Evolutionary conservation across 2,888 invertebrate species (phyloP).

Genomic region (Sesamia inferens): DNA sequence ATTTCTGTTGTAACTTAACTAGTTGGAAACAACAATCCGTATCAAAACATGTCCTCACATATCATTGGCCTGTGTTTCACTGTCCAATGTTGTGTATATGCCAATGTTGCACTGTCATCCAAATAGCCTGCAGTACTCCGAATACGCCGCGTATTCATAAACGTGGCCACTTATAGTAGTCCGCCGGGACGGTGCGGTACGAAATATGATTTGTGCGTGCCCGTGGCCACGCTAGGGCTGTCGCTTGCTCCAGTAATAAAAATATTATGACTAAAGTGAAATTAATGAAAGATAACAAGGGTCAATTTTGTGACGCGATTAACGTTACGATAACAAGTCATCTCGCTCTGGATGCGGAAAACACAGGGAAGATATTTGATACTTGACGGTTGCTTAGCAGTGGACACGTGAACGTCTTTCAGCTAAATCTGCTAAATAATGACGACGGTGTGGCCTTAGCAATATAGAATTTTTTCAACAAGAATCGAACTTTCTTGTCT

Average conservation of each 20-base stretch:
- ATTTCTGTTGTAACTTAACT: neutral
- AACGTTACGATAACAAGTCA: neutral
- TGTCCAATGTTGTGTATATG: neutral
- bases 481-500: no score
- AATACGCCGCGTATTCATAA: constrained; percentile 22
- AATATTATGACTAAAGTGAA: neutral
- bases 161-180: constrained; percentile 31
- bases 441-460: neutral
- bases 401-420: neutral
- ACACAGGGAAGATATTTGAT: neutral
- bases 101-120: constrained; percentile 2
- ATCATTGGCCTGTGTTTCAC: constrained; percentile 1
- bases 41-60: constrained; percentile 10
- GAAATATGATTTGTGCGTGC: constrained; percentile 65
- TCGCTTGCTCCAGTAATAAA: neutral
- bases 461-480: no score
- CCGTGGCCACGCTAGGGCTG: constrained; percentile 31
- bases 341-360: neutral
- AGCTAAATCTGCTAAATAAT: neutral
- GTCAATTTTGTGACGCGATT: neutral
- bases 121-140: constrained; percentile 10
- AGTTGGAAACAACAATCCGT: neutral
- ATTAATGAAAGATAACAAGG: neutral
- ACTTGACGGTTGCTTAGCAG: neutral
- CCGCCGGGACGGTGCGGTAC: constrained; percentile 46